Base-by-base conservation (phyloP, 1,140 invertebrate species). In the Phocides pigmalion region DNA sequence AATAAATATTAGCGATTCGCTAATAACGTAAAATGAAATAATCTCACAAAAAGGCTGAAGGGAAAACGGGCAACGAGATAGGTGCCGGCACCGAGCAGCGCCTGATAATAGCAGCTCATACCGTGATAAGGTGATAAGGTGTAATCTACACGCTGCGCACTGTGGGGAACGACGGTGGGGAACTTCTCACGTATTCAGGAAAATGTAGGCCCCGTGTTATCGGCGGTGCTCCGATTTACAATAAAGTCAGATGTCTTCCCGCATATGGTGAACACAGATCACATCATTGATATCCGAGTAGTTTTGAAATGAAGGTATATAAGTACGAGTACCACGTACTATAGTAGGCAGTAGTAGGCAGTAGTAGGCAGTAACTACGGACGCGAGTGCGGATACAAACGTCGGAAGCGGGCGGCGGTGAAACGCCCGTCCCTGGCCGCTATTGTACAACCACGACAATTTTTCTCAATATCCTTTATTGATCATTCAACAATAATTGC, bases 401-500 rank as follows among this genome's bases (percentile, higher is more conserved):
- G 32, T 17, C 53, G 20, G 39, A 42, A 9, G 20, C 22, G 39
- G 20, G 11, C n/a, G 14, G 37, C 53, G 22, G 39, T 58, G 39
- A 58, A 58, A 44, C 37, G 19, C 20, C 41, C 32, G 47, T 35
- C 37, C 39, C 22, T 22, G 39, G 41, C 17, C 20, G 20, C 17
- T 58, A 58, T 58, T 58, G 53, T 58, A 58, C 53, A 58, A 58
- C 53, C 25, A 58, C 53, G 51, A 54, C 37, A 58, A 44, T 17
- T 58, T 66, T 70, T 69, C 59, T 66, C 59, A 74, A 76, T 72
- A 68, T 72, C 54, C 68, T 79, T 82, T 76, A 81, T 83, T 79
- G 68, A 80, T 78, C 73, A 74, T 72, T 77, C 77, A 84, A 87
- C 79, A 85, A 85, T 76, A 82, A 83, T 87, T 85, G 79, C 82